These are phyloP conservation scores for Spongilla lacustris DNA, from an alignment of 37 sponge, comb jelly and placozoan species.

Conservation along the genomic window DNA sequence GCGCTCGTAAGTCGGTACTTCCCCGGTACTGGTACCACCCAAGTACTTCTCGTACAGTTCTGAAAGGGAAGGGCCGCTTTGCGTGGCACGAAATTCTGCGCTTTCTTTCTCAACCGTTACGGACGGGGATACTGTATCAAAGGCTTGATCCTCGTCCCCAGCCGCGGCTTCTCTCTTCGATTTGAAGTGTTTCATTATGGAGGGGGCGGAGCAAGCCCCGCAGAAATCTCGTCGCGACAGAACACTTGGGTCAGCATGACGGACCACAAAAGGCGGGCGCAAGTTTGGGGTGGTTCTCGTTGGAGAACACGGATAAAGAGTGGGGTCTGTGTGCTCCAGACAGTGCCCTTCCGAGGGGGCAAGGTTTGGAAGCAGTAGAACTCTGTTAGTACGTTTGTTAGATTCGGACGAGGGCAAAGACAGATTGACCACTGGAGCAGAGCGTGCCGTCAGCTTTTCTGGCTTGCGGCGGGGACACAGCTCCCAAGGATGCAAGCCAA, in stretches of 20 bases:
- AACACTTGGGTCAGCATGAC: slow-evolving; percentile 30
- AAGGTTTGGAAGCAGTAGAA: slow-evolving; percentile 1
- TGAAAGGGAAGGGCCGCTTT: slow-evolving; percentile 10
- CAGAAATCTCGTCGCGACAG: slow-evolving; percentile 62
- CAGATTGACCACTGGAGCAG: slow-evolving; percentile 12
- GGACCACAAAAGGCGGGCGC: slow-evolving; percentile 64
- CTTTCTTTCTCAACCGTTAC: neutral
- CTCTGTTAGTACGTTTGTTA: neutral
- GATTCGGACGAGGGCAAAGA: neutral
- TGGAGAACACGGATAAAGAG: neutral
- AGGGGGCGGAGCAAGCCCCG: neutral
- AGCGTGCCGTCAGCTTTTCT: neutral
- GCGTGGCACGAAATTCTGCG: neutral
- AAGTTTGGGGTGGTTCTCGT: neutral
- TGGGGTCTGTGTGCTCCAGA: slow-evolving; percentile 1
- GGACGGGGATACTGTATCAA: neutral
- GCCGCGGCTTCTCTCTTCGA: neutral
- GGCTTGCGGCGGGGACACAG: slow-evolving; percentile 42
- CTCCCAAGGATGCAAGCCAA: slow-evolving; percentile 59
- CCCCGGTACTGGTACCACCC: neutral
- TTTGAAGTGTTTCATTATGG: neutral
- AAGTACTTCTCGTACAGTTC: slow-evolving; percentile 22
- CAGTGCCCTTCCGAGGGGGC: neutral
- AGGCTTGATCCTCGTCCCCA: neutral
- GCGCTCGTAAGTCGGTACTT: neutral